Evolutionary conservation across 2,113 vertebrate species (phyloP).

Genomic region (Canis aureus): DNA sequence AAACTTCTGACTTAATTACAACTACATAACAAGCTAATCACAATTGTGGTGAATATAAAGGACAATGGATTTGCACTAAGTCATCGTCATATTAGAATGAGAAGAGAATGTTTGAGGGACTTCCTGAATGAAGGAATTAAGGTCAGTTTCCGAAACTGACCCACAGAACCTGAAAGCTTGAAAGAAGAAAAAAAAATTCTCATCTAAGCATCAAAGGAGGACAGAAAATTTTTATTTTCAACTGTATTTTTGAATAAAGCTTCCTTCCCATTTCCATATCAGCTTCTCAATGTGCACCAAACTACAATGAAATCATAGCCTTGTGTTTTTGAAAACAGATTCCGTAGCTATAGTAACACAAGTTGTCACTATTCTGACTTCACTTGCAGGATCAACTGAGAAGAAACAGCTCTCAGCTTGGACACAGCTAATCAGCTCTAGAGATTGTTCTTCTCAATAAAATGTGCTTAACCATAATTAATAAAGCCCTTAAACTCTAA

Average conservation of each 20-base stretch:
- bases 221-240: background rate
- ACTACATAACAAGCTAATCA: background rate
- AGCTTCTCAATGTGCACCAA: background rate
- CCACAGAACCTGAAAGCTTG: background rate
- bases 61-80: background rate
- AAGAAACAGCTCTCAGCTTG: background rate
- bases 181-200: background rate
- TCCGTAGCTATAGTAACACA: conserved; percentile 71
- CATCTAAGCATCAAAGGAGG: background rate
- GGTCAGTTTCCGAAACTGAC: background rate
- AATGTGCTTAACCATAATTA: background rate
- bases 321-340: conserved; percentile 76
- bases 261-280: background rate
- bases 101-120: background rate
- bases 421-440: background rate
- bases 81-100: background rate
- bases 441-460: background rate
- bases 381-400: background rate
- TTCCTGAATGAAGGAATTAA: background rate
- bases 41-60: too few species aligned
- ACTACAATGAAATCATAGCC: conserved; percentile 50
- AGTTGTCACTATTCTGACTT: conserved; percentile 44
- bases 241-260: background rate
- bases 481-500: background rate
- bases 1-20: background rate